Evolutionary conservation across 2,113 vertebrate genomes (phyloP), one percentile per base, ranked within the genome.

Genomic region (Mustelus asterias): DNA sequence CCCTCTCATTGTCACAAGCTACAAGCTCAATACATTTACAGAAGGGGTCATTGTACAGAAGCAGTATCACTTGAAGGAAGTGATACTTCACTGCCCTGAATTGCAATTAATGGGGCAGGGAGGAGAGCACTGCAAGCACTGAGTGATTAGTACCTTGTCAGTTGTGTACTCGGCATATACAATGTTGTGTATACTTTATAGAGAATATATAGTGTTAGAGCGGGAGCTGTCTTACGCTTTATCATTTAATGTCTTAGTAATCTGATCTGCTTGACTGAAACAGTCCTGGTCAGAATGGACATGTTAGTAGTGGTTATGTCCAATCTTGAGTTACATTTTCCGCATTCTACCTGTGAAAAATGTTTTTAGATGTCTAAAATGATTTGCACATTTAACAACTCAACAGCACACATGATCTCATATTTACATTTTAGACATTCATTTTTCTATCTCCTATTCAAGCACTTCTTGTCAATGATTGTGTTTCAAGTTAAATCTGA

Each of bases 1-100:
- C 94, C 94, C 85, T 96, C 67, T 93, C 89, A 95, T 96, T 96
- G 96, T 96, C 90, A 96, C 16, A 96, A 72, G 96, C 69, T 67
- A 96, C 60, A 94, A 92, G 93, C 70, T 70, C 90, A 96, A 83
- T 96, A 70, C 41, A 20, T 85, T 83, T 95, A 93, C 96, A 72
- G 67, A 95, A 48, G 94, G 69, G 94, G 94, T 95, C 67, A 95
- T 54, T 54, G 67, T 95, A 72, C 67, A 72, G 94, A 95, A 54
- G 94, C 69, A 72, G 69, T 63, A 95, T 72, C 67, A 54, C 67
- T 95, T 95, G 67, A 95, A 72, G 41, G 41, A 95, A 95, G 94
- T 95, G 94, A 95, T 95, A 95, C 94, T 95, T 95, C 94, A 95
- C 94, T 72, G 89, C 69, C 69, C 67, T 95, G 94, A 60, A 44